A percentile compares a stretch with the other conserved stretches of the same genome.
Conservation (phyloP, 2,113 vertebrate genomes). For the Oreocharis arfaki region DNA sequence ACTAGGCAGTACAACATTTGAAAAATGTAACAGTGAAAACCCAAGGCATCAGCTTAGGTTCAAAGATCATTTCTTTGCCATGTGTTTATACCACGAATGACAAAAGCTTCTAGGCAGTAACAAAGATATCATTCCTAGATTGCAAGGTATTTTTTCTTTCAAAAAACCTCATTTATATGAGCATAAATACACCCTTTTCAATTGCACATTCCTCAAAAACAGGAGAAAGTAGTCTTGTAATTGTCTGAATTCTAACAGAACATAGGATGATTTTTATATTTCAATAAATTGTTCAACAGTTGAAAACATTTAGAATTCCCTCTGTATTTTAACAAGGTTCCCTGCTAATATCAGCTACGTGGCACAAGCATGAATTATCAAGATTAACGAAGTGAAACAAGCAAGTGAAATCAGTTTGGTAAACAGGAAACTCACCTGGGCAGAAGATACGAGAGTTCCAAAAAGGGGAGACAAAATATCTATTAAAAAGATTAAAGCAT, state of each 20-base stretch:
- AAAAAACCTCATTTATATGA: background rate
- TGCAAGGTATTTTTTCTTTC: fast-evolving
- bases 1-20: too few relatives aligned
- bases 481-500: conserved; percentile 61
- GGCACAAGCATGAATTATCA: background rate
- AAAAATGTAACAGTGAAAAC: too few relatives aligned
- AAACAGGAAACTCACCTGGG: conserved; percentile 80
- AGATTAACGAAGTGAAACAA: background rate
- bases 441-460: conserved; percentile 91
- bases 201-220: background rate
- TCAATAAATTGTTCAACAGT: background rate
- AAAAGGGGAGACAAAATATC: conserved; percentile 96
- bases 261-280: background rate
- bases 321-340: background rate
- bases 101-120: background rate
- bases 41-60: too few relatives aligned
- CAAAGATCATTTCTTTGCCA: background rate
- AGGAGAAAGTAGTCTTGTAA: background rate
- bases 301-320: background rate
- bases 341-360: background rate
- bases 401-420: background rate
- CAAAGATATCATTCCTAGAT: background rate
- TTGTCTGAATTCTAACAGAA: background rate
- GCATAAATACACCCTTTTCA: background rate
- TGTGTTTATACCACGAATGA: fast-evolving